Conservation (phyloP, 2,113 vertebrate species). For the Psophia crepitans region DNA sequence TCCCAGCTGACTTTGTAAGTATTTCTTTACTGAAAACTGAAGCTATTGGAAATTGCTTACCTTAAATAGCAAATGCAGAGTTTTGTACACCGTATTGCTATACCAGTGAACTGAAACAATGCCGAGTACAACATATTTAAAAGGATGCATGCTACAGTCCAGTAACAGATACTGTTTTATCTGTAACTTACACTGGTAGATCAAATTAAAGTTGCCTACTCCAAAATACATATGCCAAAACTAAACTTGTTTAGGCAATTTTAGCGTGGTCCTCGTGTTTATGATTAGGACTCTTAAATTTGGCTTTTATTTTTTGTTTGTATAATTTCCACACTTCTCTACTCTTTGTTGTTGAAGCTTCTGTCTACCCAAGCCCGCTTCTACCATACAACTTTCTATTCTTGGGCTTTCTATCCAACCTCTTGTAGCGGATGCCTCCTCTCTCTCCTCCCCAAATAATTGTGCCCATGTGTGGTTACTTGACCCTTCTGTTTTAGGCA, state of each 20-base stretch:
- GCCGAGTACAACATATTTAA: not conserved
- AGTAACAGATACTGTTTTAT: not conserved
- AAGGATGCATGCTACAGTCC: not conserved
- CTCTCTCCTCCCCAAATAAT: not conserved
- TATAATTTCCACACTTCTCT: not conserved
- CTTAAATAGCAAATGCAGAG: not conserved
- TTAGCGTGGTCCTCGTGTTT: not conserved
- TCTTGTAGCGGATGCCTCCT: not conserved
- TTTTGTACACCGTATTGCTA: not conserved
- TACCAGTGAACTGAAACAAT: not conserved
- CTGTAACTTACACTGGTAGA: not conserved
- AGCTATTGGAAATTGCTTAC: not conserved
- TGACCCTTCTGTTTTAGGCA: not conserved
- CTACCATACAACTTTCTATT: not conserved
- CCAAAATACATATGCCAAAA: not conserved
- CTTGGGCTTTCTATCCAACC: not conserved
- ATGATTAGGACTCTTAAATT: not conserved
- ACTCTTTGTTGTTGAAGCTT: not conserved
- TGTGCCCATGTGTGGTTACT: not conserved
- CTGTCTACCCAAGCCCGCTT: not conserved
- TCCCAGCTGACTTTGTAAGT: constrained; percentile 86
- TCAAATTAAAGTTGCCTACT: not conserved
- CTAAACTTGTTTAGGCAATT: not conserved
- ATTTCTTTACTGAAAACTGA: not conserved
- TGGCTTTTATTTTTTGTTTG: not conserved